Base-by-base conservation (phyloP, 1,140 invertebrate species). In the Calliphora vicina region DNA sequence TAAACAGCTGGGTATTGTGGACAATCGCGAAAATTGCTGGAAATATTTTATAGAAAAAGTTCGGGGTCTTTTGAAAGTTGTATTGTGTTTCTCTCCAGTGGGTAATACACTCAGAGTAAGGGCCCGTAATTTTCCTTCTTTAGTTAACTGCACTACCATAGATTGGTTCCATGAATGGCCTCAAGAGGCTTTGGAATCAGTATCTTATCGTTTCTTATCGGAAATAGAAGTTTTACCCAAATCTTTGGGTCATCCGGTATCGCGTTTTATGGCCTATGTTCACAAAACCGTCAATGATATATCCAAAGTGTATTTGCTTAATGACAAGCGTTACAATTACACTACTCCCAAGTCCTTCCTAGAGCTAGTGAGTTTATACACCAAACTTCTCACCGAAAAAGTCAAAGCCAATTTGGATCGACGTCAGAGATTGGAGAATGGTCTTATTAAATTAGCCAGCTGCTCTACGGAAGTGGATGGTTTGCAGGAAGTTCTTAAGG, bases 151-250 rank as follows among this genome's bases (percentile, higher is more conserved):
- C 87, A 97, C 97, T 0, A 94, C 95, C 10, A 98, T 99, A 80
- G 94, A 99, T 91, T 99, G 97, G 97, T 99, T 99, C 91, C 97
- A 99, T 89, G 96, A 97, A 91, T 99, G 98, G 97, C 97, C 98
- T 0, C 93, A 95, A 89, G 95, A 97, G 87, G 98, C 98, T 9
- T 91, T 99, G 80, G 93, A 96, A 86, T 98, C 97, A 80, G 98
- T 99, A 1, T 97, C 97, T 29, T 92, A 92, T 82, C 92, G 95
- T 83, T 98, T 98, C 90, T 91, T 99, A 17, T 91, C 93, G 26
- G 95, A 97, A 88, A 93, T 97, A 8, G 92, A 94, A 80, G 92
- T 94, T 23, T 87, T 97, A 61, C 93, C 94, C 23, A 94, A 87
- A 20, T 84, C 92, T 20, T 88, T 96, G 1, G 91, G 93, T 3